Evolutionary conservation across 2,888 invertebrate genomes (phyloP), one percentile per base, ranked within the genome.

Genomic region (Thera britannica): DNA sequence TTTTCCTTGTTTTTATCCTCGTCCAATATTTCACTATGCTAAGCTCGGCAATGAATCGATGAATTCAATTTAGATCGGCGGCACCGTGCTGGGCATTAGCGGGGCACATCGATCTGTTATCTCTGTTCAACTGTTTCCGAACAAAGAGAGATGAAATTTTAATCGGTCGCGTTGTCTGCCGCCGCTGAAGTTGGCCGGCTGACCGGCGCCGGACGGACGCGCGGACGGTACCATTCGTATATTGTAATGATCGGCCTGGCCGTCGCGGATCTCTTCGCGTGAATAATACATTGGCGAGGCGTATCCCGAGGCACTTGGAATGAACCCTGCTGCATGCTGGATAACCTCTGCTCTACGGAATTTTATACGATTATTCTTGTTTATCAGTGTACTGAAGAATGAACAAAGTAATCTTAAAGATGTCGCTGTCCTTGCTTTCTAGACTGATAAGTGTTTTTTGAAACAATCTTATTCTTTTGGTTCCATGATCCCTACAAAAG

Each of bases 91-190:
- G 76, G 78, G 83, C 83, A 88, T 88, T 88, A 90, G 85, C 83
- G 81, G 82, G 77, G 81, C 79, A 82, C 82, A 90, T 89, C 88
- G 90, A 90, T 90, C 89, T 81, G 86, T 83, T 88, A 88, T 88
- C 87, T 85, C 83, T 83, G 84, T 62, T 62, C 62, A 55, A 62
- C 62, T 55, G 62, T 81, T 84, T 76, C 79, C 82, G 86, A 86
- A 91, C 91, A 90, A 90, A 89, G 89, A 88, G 89, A 85, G 84
- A 90, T 93, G 91, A 93, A 93, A 92, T 88, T 93, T 92, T 93
- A 92, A 93, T 92, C 88, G 90, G 87, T 86, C 85, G 85, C 84
- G 85, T 85, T 84, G 88, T 88, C 89, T 88, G 83, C 84, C 82
- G 81, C 84, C 83, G 83, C 79, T 79, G 86, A 88, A 89, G 86